Evolutionary conservation across 2,797 vertebrate species (phyloP).

Genomic region (Dryobates pubescens): DNA sequence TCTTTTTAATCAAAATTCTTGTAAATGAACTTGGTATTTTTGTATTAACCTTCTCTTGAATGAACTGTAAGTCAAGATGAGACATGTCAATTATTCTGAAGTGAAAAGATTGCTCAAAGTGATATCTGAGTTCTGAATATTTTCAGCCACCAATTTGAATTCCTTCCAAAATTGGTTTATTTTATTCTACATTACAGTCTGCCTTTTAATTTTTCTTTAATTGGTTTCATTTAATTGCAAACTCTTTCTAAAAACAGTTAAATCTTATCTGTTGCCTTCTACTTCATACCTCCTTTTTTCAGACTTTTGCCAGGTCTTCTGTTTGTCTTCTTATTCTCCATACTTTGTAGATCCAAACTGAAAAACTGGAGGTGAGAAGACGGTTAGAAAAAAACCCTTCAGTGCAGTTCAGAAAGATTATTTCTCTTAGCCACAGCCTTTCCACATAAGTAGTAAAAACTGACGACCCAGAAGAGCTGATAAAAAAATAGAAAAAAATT

Average conservation of each 20-base stretch:
- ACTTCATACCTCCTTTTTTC: background rate
- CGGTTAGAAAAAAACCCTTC: background rate
- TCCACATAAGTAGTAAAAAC: background rate
- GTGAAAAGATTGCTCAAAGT: background rate
- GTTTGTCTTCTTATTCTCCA: background rate
- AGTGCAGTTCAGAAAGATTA: background rate
- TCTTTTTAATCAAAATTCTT: background rate
- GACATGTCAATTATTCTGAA: background rate
- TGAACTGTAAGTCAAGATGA: background rate
- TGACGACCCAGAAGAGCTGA: background rate
- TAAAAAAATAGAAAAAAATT: background rate
- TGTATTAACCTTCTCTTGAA: background rate
- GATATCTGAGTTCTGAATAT: background rate
- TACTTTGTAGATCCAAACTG: background rate
- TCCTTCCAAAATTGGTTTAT: background rate
- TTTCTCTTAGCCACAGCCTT: background rate
- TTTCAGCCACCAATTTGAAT: background rate
- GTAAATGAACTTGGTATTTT: background rate
- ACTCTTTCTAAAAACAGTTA: background rate
- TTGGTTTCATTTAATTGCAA: accelerated
- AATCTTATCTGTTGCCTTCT: background rate
- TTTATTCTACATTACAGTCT: background rate
- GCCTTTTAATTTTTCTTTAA: background rate
- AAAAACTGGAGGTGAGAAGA: background rate
- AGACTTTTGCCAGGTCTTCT: background rate